Conservation (phyloP, 2,113 vertebrate species). For the Heterocephalus glaber region DNA sequence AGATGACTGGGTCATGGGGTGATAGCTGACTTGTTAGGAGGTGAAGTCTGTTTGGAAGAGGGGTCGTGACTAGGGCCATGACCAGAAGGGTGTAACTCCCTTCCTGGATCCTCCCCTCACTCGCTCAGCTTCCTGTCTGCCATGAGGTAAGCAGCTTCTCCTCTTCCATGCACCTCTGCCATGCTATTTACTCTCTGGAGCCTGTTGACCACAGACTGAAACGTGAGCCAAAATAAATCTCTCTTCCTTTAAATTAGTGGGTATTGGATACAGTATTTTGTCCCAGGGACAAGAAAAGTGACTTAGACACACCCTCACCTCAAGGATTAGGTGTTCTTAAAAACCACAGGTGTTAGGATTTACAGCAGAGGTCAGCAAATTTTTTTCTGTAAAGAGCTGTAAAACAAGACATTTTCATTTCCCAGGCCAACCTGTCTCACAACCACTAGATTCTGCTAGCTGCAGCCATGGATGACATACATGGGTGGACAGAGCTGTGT, state of each 20-base stretch:
- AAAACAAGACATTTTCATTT: neutral
- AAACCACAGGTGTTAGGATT: neutral
- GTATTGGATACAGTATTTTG: neutral
- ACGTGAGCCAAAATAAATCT: neutral
- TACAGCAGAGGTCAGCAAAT: neutral
- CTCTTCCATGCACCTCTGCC: neutral
- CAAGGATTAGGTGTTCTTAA: neutral
- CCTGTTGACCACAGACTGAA: neutral
- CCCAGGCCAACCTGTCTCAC: neutral
- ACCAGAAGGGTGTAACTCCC: neutral
- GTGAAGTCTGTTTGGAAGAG: neutral
- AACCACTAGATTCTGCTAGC: neutral
- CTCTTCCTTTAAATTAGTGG: neutral
- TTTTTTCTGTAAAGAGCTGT: neutral
- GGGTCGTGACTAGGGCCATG: neutral
- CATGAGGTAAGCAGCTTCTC: neutral
- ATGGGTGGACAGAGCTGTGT: neutral
- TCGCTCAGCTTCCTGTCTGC: neutral
- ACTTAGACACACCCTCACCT: neutral
- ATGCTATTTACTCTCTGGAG: neutral
- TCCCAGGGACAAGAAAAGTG: neutral
- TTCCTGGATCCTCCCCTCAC: neutral
- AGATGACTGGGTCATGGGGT: neutral
- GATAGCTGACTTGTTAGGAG: neutral
- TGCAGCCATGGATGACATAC: accelerated